Base-by-base conservation (phyloP, 2,113 vertebrate genomes). In the Raja brachyura region DNA sequence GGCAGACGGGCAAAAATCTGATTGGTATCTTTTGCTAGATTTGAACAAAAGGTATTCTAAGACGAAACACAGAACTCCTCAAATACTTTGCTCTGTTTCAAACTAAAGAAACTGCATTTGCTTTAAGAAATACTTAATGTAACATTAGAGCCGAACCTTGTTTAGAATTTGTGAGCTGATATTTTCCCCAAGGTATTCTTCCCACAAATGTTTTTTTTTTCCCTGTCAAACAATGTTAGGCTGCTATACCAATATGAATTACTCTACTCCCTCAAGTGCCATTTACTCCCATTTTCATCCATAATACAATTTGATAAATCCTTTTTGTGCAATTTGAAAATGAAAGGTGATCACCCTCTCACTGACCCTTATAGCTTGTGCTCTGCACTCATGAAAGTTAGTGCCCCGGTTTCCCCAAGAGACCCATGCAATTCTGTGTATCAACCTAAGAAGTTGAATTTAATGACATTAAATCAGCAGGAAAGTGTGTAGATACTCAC, bases 251-350 rank as follows among this genome's bases (percentile, higher is more conserved):
- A 74, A 92, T 92, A 92, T 25, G 33, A 92, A 92, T 92, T 92
- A 74, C 90, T 92, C 18, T 74, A 39, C 68, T 73, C 90, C 90
- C 90, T 92, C 33, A 31, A 73, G 90, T 73, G 54, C 68, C 90
- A 28, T 92, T 92, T 92, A 92, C 90, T 92, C 68, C 90, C 68
- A 92, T 92, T 73, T 92, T 92, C 90, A 92, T 92, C 90, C 90
- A 73, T 92, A 92, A 92, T 92, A 92, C 68, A 92, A 92, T 92
- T 92, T 92, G 90, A 73, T 92, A 92, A 92, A 92, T 92, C 68
- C 90, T 73, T 92, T 74, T 74, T 92, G 68, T 92, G 90, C 68
- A 92, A 92, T 92, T 92, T 92, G 90, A 92, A 92, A 92, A 92
- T 92, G 90, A 48, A 92, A 92, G 68, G 90, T 73, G 90, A 73